Evolutionary conservation across 2,888 invertebrate species (phyloP).

Genomic region (Aphidoletes aphidimyza): DNA sequence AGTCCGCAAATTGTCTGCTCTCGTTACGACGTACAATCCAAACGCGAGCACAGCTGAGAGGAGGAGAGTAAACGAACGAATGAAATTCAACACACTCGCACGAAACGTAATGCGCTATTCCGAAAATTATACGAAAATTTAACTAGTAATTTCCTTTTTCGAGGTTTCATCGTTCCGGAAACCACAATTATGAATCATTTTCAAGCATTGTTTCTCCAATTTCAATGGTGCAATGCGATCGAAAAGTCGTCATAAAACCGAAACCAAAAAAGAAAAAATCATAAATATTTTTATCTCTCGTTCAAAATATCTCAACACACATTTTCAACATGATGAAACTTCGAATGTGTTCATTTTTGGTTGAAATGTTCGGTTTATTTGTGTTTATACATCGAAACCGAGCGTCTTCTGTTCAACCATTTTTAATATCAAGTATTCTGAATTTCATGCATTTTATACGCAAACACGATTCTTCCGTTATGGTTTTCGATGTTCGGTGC

Average conservation of each 20-base stretch:
- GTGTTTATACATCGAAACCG: background rate
- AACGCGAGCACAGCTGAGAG: too few relatives aligned
- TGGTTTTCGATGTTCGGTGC: too few relatives aligned
- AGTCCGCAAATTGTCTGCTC: conserved; percentile 12
- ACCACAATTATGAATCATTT: conserved; percentile 38
- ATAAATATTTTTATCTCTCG: too few relatives aligned
- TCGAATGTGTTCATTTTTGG: background rate
- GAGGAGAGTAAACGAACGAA: too few relatives aligned
- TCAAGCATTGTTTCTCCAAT: background rate
- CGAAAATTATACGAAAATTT: background rate
- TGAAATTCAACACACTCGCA: too few relatives aligned
- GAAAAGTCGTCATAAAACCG: conserved; percentile 32
- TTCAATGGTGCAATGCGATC: background rate
- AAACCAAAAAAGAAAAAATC: background rate
- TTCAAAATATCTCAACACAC: background rate
- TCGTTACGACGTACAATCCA: too few relatives aligned
- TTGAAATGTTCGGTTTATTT: background rate
- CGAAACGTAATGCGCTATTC: too few relatives aligned
- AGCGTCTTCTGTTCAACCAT: background rate
- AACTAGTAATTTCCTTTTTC: conserved; percentile 20
- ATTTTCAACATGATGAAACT: background rate
- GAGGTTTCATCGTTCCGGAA: background rate
- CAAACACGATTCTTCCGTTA: conserved; percentile 25
- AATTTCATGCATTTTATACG: background rate
- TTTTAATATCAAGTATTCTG: background rate